A percentile compares a stretch with the other conserved stretches of the same genome.
Conservation (phyloP, 2,113 vertebrate genomes). For the Gyps fulvus region DNA sequence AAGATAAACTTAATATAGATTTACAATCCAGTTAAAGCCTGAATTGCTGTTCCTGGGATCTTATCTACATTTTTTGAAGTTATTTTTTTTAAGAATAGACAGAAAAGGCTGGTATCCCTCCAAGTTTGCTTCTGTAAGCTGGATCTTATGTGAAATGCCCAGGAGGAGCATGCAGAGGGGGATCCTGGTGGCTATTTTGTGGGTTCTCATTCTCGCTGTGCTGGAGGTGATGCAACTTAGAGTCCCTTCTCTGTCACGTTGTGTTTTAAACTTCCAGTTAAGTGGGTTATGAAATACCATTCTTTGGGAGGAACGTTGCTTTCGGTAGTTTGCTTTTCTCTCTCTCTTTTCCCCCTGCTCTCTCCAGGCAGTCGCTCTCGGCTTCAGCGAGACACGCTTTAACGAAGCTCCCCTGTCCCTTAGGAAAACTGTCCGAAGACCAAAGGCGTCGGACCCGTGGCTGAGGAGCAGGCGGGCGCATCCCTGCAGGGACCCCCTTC, state of each 20-base stretch:
- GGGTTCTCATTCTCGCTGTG: background rate
- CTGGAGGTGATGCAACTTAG: background rate
- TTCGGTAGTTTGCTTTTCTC: background rate
- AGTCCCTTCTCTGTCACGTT: background rate
- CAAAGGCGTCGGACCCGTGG: rapidly evolving
- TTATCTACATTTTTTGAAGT: background rate
- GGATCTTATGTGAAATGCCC: background rate
- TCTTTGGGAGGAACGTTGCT: background rate
- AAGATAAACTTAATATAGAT: background rate
- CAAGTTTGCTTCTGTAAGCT: background rate
- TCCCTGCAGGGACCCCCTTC: background rate
- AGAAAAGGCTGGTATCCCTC: background rate
- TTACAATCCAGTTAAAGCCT: background rate
- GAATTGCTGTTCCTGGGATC: background rate
- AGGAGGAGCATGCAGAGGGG: background rate
- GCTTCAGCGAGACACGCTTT: rapidly evolving
- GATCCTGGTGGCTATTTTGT: background rate
- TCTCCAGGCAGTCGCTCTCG: background rate
- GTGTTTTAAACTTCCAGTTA: background rate
- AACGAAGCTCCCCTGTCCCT: background rate
- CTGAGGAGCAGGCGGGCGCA: background rate
- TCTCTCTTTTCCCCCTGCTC: background rate
- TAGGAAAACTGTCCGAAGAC: background rate
- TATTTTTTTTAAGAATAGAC: background rate
- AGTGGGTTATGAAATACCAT: background rate